Evolutionary conservation across 2,888 invertebrate species (phyloP).

Genomic region (Clistopyga incitator): DNA sequence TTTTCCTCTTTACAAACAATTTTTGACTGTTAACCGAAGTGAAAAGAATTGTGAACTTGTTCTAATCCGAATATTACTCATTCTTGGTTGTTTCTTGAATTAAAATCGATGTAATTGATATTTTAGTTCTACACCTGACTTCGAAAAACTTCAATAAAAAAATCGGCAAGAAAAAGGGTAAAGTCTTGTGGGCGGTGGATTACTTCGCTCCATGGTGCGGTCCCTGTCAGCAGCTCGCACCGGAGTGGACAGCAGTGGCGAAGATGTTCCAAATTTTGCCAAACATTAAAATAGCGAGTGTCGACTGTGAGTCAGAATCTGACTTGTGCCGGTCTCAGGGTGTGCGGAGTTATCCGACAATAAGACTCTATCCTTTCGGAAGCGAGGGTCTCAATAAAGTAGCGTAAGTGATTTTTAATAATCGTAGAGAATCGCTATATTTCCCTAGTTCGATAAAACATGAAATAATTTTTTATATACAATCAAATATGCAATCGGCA

Average conservation of each 20-base stretch:
- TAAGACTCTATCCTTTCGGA: constrained; percentile 88
- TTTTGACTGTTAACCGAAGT: too few relatives aligned
- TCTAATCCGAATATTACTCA: too few relatives aligned
- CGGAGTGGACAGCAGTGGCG: constrained; percentile 89
- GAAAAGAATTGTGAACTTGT: too few relatives aligned
- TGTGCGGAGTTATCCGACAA: constrained; percentile 89
- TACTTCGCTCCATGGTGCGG: constrained; percentile 92
- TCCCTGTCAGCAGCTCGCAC: constrained; percentile 89
- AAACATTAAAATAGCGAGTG: constrained; percentile 87
- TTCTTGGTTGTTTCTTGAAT: too few relatives aligned
- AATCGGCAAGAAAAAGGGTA: constrained; percentile 85
- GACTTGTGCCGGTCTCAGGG: constrained; percentile 86
- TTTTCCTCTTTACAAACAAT: too few relatives aligned
- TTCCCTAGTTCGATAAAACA: not conserved
- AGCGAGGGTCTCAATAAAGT: constrained; percentile 85
- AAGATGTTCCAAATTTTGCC: constrained; percentile 84
- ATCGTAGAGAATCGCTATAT: not conserved
- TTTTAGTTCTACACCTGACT: constrained; percentile 86
- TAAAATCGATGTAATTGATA: constrained; percentile 21
- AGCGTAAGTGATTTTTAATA: constrained; percentile 83
- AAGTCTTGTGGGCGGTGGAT: constrained; percentile 89
- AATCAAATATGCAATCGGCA: constrained; percentile 73
- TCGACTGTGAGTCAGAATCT: constrained; percentile 88
- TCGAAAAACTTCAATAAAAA: constrained; percentile 85
- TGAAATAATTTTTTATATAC: not conserved